These are phyloP conservation scores for Lycaon pictus DNA, from an alignment of 2,113 vertebrate genomes.

Conservation along the genomic window DNA sequence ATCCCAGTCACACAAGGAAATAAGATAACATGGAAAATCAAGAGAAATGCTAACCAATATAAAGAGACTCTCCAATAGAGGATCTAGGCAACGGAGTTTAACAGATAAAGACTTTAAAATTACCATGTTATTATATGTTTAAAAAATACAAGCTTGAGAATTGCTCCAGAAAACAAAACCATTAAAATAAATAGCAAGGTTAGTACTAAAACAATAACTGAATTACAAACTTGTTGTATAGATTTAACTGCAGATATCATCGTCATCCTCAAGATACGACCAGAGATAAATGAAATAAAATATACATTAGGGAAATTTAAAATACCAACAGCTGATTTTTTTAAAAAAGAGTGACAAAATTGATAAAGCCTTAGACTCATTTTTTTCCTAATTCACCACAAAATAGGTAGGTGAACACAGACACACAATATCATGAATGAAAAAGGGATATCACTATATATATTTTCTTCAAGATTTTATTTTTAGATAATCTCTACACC, in stretches of 20 bases:
- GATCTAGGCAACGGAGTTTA: background rate
- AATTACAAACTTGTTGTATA: background rate
- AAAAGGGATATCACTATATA: background rate
- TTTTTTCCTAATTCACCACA: background rate
- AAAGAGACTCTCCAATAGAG: background rate
- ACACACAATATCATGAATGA: slow-evolving; percentile 5
- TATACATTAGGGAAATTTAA: background rate
- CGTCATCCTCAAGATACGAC: background rate
- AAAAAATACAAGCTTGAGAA: slow-evolving; percentile 10
- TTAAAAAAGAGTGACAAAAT: slow-evolving; percentile 20
- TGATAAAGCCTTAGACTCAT: background rate
- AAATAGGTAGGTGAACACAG: background rate
- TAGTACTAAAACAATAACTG: slow-evolving; percentile 36
- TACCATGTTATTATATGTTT: background rate
- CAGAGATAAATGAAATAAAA: slow-evolving; percentile 14
- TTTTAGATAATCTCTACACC: background rate
- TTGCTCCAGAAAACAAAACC: background rate
- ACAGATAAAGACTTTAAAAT: background rate
- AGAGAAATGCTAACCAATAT: background rate
- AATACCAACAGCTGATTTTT: background rate
- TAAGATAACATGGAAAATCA: background rate
- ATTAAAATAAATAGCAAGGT: background rate
- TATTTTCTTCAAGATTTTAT: background rate
- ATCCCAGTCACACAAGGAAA: background rate
- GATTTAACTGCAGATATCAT: background rate